Conservation (phyloP, 2,113 vertebrate genomes). For the Myiagra hebetior region DNA sequence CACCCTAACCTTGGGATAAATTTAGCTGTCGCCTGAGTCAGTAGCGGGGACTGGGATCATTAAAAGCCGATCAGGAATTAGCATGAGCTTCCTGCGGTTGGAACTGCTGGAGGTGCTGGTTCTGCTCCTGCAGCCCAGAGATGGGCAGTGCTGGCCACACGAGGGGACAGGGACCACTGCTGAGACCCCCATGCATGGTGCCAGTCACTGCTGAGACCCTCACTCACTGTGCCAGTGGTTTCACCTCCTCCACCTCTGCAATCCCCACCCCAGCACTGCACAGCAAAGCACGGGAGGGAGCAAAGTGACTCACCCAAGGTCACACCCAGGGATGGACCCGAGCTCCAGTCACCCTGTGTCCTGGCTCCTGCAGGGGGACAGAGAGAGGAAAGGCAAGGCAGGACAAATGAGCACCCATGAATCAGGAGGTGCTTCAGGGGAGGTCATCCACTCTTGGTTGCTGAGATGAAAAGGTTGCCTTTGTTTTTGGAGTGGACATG, state of each 20-base stretch:
- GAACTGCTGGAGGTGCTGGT: not conserved
- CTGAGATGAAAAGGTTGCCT: not conserved
- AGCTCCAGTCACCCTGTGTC: not conserved
- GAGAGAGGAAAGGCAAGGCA: not conserved
- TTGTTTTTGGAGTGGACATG: not conserved
- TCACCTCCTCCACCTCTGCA: not conserved
- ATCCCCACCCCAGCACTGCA: not conserved
- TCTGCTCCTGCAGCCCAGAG: not conserved
- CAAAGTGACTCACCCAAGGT: not conserved
- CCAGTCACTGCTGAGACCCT: not conserved
- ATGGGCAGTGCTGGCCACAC: not conserved
- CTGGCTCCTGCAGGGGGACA: not conserved
- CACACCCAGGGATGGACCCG: not conserved
- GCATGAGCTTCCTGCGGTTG: not conserved
- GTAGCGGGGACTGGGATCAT: conserved; percentile 33
- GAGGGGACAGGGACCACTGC: not conserved
- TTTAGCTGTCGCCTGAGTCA: conserved; percentile 45
- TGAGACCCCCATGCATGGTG: fast-evolving
- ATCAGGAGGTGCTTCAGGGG: not conserved
- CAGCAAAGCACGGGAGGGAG: not conserved
- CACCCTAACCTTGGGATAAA: conserved; percentile 61
- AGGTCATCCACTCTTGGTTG: not conserved
- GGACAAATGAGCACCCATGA: not conserved
- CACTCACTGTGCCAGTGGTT: fast-evolving
- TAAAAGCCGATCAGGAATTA: conserved; percentile 23